Conservation (phyloP, 2,888 invertebrate species). For the Ganaspis brasiliensis region DNA sequence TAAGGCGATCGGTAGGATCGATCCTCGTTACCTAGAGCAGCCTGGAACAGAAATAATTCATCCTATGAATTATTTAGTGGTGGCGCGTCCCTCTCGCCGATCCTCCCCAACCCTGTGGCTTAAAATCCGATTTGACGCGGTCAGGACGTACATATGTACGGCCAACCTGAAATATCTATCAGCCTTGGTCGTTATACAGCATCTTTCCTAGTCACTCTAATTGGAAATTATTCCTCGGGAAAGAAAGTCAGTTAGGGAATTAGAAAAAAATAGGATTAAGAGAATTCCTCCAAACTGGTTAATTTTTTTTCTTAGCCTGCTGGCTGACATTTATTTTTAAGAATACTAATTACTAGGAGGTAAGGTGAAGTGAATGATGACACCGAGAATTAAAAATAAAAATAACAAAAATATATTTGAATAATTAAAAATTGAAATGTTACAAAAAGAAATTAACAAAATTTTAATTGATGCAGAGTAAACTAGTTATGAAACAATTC, state of each 20-base stretch:
- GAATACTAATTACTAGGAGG: too few relatives aligned
- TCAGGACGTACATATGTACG: conserved; percentile 14
- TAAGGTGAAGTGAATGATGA: too few relatives aligned
- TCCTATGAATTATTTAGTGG: conserved; percentile 75
- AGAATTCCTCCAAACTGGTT: too few relatives aligned
- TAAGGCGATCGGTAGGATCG: conserved; percentile 67
- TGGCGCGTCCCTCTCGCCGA: conserved; percentile 49
- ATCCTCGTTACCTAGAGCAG: conserved; percentile 66
- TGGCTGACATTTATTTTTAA: too few relatives aligned
- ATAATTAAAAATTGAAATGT: too few relatives aligned
- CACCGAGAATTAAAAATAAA: too few relatives aligned
- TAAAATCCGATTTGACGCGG: conserved; percentile 71
- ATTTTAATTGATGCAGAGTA: too few relatives aligned
- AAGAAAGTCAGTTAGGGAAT: neutral
- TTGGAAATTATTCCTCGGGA: neutral
- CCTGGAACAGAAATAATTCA: conserved; percentile 74
- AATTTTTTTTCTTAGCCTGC: too few relatives aligned
- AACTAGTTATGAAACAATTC: too few relatives aligned
- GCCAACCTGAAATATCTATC: conserved; percentile 10
- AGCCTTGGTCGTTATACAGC: neutral
- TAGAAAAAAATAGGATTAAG: too few relatives aligned
- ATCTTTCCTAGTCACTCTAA: neutral
- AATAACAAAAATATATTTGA: too few relatives aligned
- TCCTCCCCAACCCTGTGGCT: conserved; percentile 56
- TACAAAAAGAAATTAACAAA: too few relatives aligned